Evolutionary conservation across 2,888 invertebrate species (phyloP).

Genomic region (Cephus pulcher): DNA sequence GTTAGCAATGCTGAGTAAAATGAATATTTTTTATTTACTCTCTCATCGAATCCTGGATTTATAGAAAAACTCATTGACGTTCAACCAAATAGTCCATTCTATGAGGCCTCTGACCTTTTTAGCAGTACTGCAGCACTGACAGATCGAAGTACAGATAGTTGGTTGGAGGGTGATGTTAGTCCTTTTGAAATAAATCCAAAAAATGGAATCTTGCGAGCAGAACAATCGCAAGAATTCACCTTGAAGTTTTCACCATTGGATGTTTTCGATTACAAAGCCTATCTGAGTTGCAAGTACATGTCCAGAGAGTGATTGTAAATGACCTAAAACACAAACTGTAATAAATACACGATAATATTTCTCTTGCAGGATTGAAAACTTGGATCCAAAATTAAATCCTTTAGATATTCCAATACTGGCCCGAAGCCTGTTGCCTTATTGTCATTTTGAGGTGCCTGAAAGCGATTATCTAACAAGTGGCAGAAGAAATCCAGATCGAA

Average conservation of each 20-base stretch:
- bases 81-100: neutral
- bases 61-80: neutral
- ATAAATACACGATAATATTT: neutral
- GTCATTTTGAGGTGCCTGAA: conserved; percentile 77
- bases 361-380: conserved; percentile 66
- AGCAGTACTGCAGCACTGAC: conserved; percentile 44
- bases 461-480: conserved; percentile 73
- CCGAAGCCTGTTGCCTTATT: conserved; percentile 75
- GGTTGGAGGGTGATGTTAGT: conserved; percentile 52
- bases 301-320: neutral
- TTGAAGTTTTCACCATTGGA: conserved; percentile 72
- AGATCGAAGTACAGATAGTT: conserved; percentile 46
- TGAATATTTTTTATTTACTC: neutral
- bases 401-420: conserved; percentile 67
- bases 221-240: conserved; percentile 63
- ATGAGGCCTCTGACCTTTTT: conserved; percentile 39
- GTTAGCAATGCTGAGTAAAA: neutral
- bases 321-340: neutral
- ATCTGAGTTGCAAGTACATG: conserved; percentile 67
- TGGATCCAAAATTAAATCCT: conserved; percentile 62
- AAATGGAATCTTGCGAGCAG: conserved; percentile 66
- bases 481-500: conserved; percentile 61
- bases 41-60: neutral
- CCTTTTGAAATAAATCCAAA: conserved; percentile 70
- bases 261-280: conserved; percentile 69